phyloP scores from a whole-genome alignment of 2,888 invertebrate genomes.

The Lepetodrilus schrolli region DNA sequence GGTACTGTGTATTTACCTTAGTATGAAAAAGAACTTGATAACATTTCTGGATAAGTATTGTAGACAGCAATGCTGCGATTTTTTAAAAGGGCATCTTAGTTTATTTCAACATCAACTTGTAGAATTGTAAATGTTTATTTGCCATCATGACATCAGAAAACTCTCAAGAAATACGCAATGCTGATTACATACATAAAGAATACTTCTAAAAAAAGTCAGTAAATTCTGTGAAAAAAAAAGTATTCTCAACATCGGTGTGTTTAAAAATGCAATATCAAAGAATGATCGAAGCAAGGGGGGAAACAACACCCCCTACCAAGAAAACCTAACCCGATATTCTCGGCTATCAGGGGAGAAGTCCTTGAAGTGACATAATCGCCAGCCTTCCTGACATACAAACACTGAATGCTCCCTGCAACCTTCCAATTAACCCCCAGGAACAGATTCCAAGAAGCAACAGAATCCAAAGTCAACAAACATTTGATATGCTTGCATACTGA shows the following conservation, averaged over 20 bases:
- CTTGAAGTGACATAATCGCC: conserved; percentile 23
- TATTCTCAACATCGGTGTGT: conserved; percentile 7
- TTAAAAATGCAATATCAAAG: conserved; percentile 4
- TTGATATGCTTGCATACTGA: conserved; percentile 16
- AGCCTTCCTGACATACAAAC: conserved; percentile 14
- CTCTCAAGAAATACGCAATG: too few species aligned
- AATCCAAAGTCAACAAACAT: conserved; percentile 13
- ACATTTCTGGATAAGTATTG: too few species aligned
- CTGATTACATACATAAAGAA: too few species aligned
- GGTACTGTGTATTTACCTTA: too few species aligned
- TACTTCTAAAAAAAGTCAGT: too few species aligned
- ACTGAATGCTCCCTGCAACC: conserved; percentile 19
- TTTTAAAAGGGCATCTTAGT: too few species aligned
- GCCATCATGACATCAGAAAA: too few species aligned
- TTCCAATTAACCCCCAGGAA: neutral
- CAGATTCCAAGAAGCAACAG: neutral
- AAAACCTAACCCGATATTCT: conserved; percentile 7
- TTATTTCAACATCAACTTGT: too few species aligned
- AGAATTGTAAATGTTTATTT: too few species aligned
- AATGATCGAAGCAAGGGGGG: neutral
- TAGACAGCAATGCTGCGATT: too few species aligned
- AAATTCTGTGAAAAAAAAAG: too few species aligned
- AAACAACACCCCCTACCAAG: neutral
- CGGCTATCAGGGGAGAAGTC: conserved; percentile 2
- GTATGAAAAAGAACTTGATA: too few species aligned